Base-by-base conservation (phyloP, 2,797 vertebrate genomes). In the Ammospiza maritima region DNA sequence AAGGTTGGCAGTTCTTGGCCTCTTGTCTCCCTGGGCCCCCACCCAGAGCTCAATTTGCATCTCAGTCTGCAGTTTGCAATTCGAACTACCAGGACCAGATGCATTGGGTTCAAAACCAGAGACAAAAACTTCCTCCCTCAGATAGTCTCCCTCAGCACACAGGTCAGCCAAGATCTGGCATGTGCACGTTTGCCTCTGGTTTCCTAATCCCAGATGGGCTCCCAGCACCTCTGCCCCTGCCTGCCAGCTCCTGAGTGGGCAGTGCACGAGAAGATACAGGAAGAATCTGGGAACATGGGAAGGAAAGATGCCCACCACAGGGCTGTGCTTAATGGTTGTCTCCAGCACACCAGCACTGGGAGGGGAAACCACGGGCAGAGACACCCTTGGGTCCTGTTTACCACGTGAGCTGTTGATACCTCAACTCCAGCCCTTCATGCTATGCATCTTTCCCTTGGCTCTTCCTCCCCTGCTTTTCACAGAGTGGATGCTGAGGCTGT, bases 351-450 rank as follows among this genome's bases (percentile, higher is more conserved):
- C 29, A 44, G 47, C 5, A 3, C 17, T 56, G 62, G 53, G 48
- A 84, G 51, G 11, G 50, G 40, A 71, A 83, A 16, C 47, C 85
- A 75, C n/a, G n/a, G 54, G 51, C 25, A 84, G 25, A 27, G 66
- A 62, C 30, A 53, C 4, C 27, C 17, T 54, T 21, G 27, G 13
- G 25, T 78, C 44, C 25, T 1, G 1, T 86, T 84, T 60, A 29
- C 66, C 25, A 11, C 0, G 0, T n/a, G 40, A 9, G 38, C 16
- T 48, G 26, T 32, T 11, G 7, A 4, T 62, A 45, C 0, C 1
- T 69, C 71, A 82, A 47, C 48, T 69, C 26, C 38, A 61, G 29
- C 19, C 26, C 61, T 71, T 74, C 57, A 22, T 38, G 22, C 19
- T 3, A 0, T 32, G 30, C 19, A 21, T 74, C 38, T 67, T 87